Conservation (phyloP, 2,888 invertebrate genomes). For the Cerastoderma edule region DNA sequence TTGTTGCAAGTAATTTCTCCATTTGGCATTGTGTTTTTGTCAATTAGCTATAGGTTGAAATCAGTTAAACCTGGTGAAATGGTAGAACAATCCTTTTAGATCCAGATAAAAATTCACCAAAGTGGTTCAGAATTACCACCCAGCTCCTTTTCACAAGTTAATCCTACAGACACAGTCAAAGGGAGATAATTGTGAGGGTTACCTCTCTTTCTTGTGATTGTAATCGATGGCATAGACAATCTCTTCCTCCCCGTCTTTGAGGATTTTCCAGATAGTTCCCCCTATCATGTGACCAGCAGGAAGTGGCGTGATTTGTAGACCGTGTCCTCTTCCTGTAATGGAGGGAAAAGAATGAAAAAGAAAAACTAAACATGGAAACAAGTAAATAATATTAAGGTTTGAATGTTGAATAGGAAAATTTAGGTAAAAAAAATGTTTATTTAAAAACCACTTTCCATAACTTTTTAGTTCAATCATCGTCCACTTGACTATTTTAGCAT, state of each 20-base stretch:
- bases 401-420: too few relatives aligned
- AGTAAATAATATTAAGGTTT: too few relatives aligned
- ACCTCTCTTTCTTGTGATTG: slow-evolving; percentile 98
- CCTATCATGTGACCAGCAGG: slow-evolving; percentile 99
- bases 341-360: neutral
- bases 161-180: neutral
- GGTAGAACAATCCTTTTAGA: too few relatives aligned
- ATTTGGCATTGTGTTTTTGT: too few relatives aligned
- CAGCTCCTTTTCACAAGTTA: neutral
- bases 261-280: slow-evolving; percentile 99
- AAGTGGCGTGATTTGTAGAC: slow-evolving; percentile 95
- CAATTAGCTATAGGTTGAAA: too few relatives aligned
- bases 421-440: too few relatives aligned
- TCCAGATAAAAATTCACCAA: too few relatives aligned
- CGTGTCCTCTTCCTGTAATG: slow-evolving; percentile 94
- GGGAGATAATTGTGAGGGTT: neutral
- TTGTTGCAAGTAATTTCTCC: neutral
- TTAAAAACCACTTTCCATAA: too few relatives aligned
- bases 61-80: too few relatives aligned
- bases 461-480: too few relatives aligned
- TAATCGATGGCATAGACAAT: slow-evolving; percentile 99
- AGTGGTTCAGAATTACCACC: too few relatives aligned
- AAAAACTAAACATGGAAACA: neutral
- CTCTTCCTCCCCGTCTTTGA: slow-evolving; percentile 99
- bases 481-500: too few relatives aligned